Conservation (phyloP, 2,888 invertebrate genomes). For the Trichogramma dendrolimi region DNA sequence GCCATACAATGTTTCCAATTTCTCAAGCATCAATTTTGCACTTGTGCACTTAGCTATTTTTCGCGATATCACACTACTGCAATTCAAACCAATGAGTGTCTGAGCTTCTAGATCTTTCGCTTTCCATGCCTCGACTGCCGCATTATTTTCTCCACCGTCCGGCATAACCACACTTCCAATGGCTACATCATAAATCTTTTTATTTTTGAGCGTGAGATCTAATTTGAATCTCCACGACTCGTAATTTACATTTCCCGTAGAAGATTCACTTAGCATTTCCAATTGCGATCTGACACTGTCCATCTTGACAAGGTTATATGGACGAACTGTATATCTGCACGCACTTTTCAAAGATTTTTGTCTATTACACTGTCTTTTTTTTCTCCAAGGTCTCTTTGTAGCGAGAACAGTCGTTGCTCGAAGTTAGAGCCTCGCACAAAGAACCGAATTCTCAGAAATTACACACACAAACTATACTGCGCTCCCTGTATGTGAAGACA, state of each 20-base stretch:
- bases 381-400: no score
- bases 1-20: constrained; percentile 30
- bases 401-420: no score
- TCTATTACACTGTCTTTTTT: no score
- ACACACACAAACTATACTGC: no score
- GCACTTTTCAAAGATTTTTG: no score
- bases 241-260: constrained; percentile 33
- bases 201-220: constrained; percentile 33
- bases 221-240: constrained; percentile 35
- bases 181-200: constrained; percentile 30
- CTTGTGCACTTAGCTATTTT: constrained; percentile 34
- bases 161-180: constrained; percentile 24
- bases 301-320: no score
- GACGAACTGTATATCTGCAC: no score
- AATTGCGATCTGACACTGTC: no score
- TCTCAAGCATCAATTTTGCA: constrained; percentile 31
- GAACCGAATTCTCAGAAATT: no score
- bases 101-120: constrained; percentile 35
- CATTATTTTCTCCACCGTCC: constrained; percentile 18
- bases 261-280: no score
- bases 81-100: constrained; percentile 35
- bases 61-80: constrained; percentile 31
- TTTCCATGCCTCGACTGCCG: constrained; percentile 28
- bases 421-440: no score
- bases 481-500: no score